Conservation (phyloP, 2,888 invertebrate genomes). For the Periphyllus acericola region DNA sequence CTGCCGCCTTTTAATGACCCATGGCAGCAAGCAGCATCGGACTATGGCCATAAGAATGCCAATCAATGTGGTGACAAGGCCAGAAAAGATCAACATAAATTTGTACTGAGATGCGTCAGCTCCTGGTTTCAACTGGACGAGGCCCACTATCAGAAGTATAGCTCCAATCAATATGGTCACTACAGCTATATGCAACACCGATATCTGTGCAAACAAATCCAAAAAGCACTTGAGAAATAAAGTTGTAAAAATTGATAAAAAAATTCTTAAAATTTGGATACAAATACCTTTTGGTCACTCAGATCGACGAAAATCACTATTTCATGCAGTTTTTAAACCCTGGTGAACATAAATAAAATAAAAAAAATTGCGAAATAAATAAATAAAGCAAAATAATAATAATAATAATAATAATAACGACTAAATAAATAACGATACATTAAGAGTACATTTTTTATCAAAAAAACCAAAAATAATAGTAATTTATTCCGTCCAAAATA, state of each 20-base stretch:
- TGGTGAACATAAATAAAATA: conserved; percentile 58
- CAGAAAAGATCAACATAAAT: conserved; percentile 75
- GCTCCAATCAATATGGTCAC: conserved; percentile 79
- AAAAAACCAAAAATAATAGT: neutral
- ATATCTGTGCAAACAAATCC: conserved; percentile 70
- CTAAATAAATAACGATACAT: conserved; percentile 16
- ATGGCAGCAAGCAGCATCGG: conserved; percentile 73
- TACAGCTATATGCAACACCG: conserved; percentile 79
- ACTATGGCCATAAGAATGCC: conserved; percentile 76
- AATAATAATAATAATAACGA: conserved; percentile 25
- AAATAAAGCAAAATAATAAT: conserved; percentile 46
- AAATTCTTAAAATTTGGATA: neutral
- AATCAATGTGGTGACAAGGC: conserved; percentile 73
- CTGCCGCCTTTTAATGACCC: conserved; percentile 63
- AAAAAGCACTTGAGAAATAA: neutral
- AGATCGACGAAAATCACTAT: conserved; percentile 30
- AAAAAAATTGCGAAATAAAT: conserved; percentile 52
- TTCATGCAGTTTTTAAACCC: conserved; percentile 55
- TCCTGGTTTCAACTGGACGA: conserved; percentile 80
- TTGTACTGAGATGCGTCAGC: conserved; percentile 81
- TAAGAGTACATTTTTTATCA: neutral
- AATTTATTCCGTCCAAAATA: neutral
- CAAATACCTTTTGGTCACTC: conserved; percentile 34
- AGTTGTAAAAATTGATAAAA: neutral
- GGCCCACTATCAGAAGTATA: conserved; percentile 78